These are phyloP conservation scores for Dendroctonus ponderosae DNA, from an alignment of 1,140 invertebrate genomes.

Conservation along the genomic window DNA sequence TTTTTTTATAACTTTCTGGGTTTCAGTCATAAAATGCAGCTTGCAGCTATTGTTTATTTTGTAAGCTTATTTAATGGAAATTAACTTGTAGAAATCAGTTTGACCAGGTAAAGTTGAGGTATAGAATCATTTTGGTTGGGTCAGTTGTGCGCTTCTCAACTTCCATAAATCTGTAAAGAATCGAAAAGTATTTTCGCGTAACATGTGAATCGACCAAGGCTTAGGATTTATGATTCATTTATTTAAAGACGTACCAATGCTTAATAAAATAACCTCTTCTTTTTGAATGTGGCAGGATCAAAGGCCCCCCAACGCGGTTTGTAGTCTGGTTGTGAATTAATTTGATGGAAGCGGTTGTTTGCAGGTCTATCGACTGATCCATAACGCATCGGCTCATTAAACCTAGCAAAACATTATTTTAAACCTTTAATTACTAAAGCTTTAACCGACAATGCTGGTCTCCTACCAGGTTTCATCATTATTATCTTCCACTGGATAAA, in stretches of 20 bases:
- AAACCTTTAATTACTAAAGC: background rate
- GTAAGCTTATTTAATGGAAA: too few relatives aligned
- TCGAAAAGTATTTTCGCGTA: too few relatives aligned
- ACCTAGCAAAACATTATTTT: conserved; percentile 31
- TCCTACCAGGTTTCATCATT: conserved; percentile 37
- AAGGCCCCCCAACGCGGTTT: conserved; percentile 40
- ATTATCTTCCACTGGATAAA: conserved; percentile 30
- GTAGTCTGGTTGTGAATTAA: conserved; percentile 38
- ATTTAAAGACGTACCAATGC: conserved; percentile 37
- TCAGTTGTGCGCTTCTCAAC: conserved; percentile 41
- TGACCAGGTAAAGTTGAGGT: conserved; percentile 45
- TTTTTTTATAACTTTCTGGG: too few relatives aligned
- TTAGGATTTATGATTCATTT: background rate
- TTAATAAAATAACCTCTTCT: conserved; percentile 42
- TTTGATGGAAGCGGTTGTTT: conserved; percentile 38
- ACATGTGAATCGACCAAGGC: background rate
- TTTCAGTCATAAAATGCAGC: too few relatives aligned
- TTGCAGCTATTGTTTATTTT: too few relatives aligned
- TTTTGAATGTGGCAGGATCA: conserved; percentile 32
- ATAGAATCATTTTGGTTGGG: conserved; percentile 46
- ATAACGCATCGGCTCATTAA: conserved; percentile 45
- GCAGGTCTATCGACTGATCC: conserved; percentile 34
- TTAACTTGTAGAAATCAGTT: conserved; percentile 47
- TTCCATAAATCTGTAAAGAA: conserved; percentile 16
- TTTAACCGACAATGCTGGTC: background rate